Base-by-base conservation (phyloP, 2,888 invertebrate species). In the Hermaeophaga mercurialis region DNA sequence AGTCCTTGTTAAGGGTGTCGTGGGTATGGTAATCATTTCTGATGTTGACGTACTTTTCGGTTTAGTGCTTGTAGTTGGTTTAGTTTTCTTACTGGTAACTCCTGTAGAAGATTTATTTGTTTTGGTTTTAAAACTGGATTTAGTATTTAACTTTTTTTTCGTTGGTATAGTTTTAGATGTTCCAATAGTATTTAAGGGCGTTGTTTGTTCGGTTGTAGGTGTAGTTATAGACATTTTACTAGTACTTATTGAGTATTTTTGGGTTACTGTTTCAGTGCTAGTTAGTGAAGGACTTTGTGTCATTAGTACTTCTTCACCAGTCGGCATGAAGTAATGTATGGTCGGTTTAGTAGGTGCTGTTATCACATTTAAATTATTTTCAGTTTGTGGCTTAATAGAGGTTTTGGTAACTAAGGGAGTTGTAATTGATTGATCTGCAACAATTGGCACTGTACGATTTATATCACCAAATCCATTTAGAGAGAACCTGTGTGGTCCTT, bases 301-400 rank as follows among this genome's bases (percentile, higher is more conserved):
- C 39, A 53, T 56, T 2, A 56, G 24, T 9, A 54, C 22, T 39
- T 62, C 66, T 45, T 66, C 63, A 12, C 56, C 66, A 11, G 61
- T 59, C n/a, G 69, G 66, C 38, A 57, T 67, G 33, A 62, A 70
- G 39, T 69, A 70, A 48, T 69, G 68, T 17, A 70, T 46, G 5
- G 67, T 67, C 6, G 69, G 66, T 38, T 58, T 34, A 5, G 46
- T 54, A 41, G 46, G 17, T 24, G 52, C 6, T 18, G 12, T 8
- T 9, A 19, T 34, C n/a, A 5, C 7, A 55, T 49, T 26, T 7
- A 11, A n/a, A 14, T 8, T 46, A 11, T 18, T 31, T 1, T n/a
- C 15, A 19, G 11, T 22, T 8, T 6, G 8, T 8, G 12, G 11
- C 3, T n/a, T 34, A 12, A 9, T 36, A 19, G 34, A 24, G 1